A percentile compares a stretch with the other conserved stretches of the same genome.
These are phyloP conservation scores for Drosophila longiperda DNA, from an alignment of 2,888 invertebrate species.

Conservation along the genomic window DNA sequence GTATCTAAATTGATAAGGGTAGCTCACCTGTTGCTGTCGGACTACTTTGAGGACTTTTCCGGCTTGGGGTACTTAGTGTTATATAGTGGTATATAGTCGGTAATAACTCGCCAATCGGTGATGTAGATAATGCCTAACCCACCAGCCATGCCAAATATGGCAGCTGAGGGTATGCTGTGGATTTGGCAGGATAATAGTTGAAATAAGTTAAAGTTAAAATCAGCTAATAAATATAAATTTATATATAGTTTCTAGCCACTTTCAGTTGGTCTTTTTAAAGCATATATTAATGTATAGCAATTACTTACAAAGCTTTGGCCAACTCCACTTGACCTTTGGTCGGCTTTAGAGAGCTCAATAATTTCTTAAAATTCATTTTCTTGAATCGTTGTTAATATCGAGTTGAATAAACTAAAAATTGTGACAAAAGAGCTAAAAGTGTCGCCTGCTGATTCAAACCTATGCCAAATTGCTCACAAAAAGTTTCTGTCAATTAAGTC, in stretches of 20 bases:
- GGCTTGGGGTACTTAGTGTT: slow-evolving; percentile 64
- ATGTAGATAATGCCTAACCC: slow-evolving; percentile 50
- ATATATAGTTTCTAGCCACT: neutral
- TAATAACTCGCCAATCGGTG: slow-evolving; percentile 62
- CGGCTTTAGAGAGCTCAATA: slow-evolving; percentile 20
- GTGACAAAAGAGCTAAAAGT: neutral
- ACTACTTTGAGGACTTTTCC: neutral
- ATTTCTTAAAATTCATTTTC: slow-evolving; percentile 53
- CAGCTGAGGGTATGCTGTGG: slow-evolving; percentile 56
- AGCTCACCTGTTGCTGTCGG: neutral
- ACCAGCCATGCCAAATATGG: slow-evolving; percentile 51
- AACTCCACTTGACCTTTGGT: slow-evolving; percentile 33
- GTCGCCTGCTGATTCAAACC: slow-evolving; percentile 32
- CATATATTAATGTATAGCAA: neutral
- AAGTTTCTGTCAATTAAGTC: slow-evolving; percentile 32
- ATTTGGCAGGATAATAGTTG: slow-evolving; percentile 6
- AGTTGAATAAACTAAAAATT: slow-evolving; percentile 26
- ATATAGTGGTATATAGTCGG: slow-evolving; percentile 63
- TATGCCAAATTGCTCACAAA: neutral
- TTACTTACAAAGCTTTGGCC: slow-evolving; percentile 60
- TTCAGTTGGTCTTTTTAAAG: neutral
- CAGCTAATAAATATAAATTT: too few relatives aligned
- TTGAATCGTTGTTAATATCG: slow-evolving; percentile 7
- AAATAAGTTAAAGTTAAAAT: neutral
- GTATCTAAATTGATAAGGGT: neutral